phyloP scores from a whole-genome alignment of 2,888 invertebrate genomes.

The Microdon myrmicae region DNA sequence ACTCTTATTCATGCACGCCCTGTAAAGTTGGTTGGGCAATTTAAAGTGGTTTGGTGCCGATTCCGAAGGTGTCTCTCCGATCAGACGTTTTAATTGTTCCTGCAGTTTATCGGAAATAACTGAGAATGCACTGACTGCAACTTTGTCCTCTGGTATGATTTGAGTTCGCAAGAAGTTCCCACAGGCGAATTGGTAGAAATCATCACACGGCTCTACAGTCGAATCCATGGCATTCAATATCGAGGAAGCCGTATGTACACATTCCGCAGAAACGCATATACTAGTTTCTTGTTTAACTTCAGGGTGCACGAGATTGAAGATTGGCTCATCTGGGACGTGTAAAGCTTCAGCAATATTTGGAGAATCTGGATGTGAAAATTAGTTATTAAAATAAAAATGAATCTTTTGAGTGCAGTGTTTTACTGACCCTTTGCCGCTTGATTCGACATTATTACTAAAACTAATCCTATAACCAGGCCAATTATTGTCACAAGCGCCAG shows the following conservation, averaged over 20 bases:
- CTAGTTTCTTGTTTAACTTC: slow-evolving; percentile 53
- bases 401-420: slow-evolving; percentile 10
- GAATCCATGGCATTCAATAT: slow-evolving; percentile 76
- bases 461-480: slow-evolving; percentile 73
- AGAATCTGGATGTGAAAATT: not conserved
- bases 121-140: slow-evolving; percentile 66
- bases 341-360: slow-evolving; percentile 57
- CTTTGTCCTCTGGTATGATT: slow-evolving; percentile 77
- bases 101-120: slow-evolving; percentile 67
- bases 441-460: slow-evolving; percentile 68
- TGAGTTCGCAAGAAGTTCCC: slow-evolving; percentile 76
- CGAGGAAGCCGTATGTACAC: slow-evolving; percentile 79
- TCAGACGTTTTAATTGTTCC: slow-evolving; percentile 65
- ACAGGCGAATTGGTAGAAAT: slow-evolving; percentile 81
- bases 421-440: slow-evolving; percentile 59
- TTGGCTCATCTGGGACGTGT: slow-evolving; percentile 57
- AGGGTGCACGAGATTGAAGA: slow-evolving; percentile 55
- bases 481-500: slow-evolving; percentile 72
- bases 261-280: slow-evolving; percentile 80
- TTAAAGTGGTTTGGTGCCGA: slow-evolving; percentile 65
- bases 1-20: slow-evolving; percentile 68
- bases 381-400: not conserved
- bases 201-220: slow-evolving; percentile 78
- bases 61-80: slow-evolving; percentile 62
- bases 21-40: slow-evolving; percentile 66